Conservation (phyloP, 2,113 vertebrate genomes). For the Anas platyrhynchos region DNA sequence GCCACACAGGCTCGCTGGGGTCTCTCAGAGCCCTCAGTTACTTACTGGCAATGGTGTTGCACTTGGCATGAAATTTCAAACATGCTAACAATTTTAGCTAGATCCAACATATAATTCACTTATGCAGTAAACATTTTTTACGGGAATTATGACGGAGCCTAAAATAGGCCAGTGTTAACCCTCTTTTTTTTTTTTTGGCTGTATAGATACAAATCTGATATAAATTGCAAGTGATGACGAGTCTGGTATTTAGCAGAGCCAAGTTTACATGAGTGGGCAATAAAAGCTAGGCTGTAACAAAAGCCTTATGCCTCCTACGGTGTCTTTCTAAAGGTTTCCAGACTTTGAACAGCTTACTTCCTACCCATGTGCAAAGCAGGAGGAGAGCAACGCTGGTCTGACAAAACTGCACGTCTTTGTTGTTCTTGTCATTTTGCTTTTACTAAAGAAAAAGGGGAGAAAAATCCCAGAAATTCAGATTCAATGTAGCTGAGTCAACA, state of each 20-base stretch:
- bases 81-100: background rate
- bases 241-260: slow-evolving; percentile 2
- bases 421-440: background rate
- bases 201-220: background rate
- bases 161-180: background rate
- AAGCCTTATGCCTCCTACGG: background rate
- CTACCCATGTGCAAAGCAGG: background rate
- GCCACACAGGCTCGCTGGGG: too few relatives aligned
- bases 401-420: background rate
- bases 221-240: background rate
- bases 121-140: background rate
- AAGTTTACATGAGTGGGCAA: background rate
- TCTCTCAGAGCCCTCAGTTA: background rate
- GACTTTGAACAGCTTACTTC: background rate
- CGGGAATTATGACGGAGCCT: background rate
- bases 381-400: background rate
- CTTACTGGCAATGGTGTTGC: background rate
- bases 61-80: background rate
- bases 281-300: background rate
- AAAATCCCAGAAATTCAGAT: background rate
- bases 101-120: background rate
- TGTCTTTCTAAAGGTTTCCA: background rate
- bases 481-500: background rate
- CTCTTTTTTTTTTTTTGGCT: background rate
- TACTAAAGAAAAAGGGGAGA: background rate